Base-by-base conservation (phyloP, 2,888 invertebrate species). In the Papilio demoleus region DNA sequence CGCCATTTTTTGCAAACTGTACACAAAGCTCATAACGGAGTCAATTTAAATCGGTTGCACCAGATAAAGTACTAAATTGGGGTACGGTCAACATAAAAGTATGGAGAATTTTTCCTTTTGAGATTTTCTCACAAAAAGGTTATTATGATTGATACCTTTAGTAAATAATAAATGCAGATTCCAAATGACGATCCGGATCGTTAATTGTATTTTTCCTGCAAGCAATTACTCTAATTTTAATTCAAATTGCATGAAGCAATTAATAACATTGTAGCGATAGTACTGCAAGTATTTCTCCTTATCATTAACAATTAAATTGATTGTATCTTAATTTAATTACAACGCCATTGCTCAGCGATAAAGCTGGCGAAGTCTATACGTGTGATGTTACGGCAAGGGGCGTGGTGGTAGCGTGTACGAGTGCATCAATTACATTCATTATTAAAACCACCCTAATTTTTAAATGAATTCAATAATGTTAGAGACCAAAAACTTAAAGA, bases 11-110 rank as follows among this genome's bases (percentile, higher is more conserved):
- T 85, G 82, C 77, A 73, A 79, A 76, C 84, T 70, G 74, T 81
- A 80, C 82, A 71, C 67, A 74, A 73, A 71, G 71, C 73, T 77
- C 76, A 77, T 82, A 81, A 80, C 81, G 80, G 79, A 81, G 78
- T 81, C 80, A 78, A 81, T 86, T 86, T 83, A 84, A 85, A 83
- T 83, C 79, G 78, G 78, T 77, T 79, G 79, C 81, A 78, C 81
- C 79, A 77, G 78, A 70, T 69, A 65, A 69, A 40, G 65, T 59
- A 50, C 36, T 65, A 69, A 50, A 69, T 60, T 50, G 9, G 17
- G 22, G 60, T 69, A 69, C 61, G 8, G 45, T 70, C 19, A 2
- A 56, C 61, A 61, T 45, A 59, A 68, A 65, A 53, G 24, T 45
- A 53, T 56, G 36, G 45, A 17, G 61, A 34, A 38, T 36, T 38